Evolutionary conservation across 2,113 vertebrate species (phyloP).

Genomic region (Bos javanicus): DNA sequence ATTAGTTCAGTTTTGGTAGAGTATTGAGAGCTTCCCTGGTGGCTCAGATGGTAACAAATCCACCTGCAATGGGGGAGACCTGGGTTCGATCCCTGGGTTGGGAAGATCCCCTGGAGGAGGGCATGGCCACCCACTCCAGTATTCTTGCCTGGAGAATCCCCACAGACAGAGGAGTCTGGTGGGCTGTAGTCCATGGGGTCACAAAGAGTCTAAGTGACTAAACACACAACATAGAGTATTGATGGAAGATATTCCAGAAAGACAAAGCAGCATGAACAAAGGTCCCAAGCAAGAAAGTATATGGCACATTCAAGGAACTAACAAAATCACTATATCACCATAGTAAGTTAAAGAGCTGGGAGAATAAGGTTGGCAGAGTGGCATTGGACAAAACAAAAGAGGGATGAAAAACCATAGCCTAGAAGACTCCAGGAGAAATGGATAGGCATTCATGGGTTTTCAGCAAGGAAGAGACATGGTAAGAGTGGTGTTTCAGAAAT

Average conservation of each 20-base stretch:
- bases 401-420: not conserved
- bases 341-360: not conserved
- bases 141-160: not conserved
- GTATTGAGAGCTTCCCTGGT: not conserved
- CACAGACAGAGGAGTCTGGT: not conserved
- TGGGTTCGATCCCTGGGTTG: not conserved
- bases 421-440: not conserved
- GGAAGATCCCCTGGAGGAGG: not conserved
- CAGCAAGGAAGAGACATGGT: not conserved
- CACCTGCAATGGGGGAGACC: not conserved
- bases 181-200: not conserved
- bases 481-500: slow-evolving; percentile 24
- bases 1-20: not conserved
- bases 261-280: not conserved
- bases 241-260: not conserved
- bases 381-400: not conserved
- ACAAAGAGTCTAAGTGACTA: not conserved
- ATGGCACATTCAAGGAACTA: not conserved
- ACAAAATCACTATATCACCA: not conserved
- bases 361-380: not conserved
- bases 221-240: not conserved
- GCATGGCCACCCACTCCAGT: not conserved
- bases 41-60: not conserved
- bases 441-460: not conserved
- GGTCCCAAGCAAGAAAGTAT: not conserved